These are phyloP conservation scores for Alethe castanea DNA, from an alignment of 2,113 vertebrate species.

Conservation along the genomic window DNA sequence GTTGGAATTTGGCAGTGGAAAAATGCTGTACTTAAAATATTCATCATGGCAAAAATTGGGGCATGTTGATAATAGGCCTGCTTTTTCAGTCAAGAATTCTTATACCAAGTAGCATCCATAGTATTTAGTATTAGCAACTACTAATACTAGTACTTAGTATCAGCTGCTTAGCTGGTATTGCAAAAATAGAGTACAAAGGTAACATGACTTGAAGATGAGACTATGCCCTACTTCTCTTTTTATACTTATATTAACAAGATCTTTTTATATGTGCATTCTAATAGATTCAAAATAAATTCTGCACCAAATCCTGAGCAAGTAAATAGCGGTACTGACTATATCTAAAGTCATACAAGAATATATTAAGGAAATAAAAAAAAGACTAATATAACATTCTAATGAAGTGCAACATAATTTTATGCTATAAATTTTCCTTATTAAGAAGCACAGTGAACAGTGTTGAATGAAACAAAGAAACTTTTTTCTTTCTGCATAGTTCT, in stretches of 20 bases:
- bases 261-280: neutral
- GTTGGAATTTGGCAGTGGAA: neutral
- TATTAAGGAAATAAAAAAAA: neutral
- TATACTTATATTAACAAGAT: neutral
- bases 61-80: neutral
- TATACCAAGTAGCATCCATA: neutral
- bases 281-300: neutral
- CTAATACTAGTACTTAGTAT: neutral
- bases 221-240: neutral
- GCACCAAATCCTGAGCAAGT: neutral
- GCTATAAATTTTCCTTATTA: neutral
- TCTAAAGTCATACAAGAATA: neutral
- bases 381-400: neutral
- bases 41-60: accelerated
- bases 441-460: neutral
- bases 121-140: neutral
- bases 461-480: neutral
- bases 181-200: neutral
- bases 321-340: neutral
- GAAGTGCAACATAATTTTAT: neutral
- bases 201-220: neutral
- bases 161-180: neutral
- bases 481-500: neutral
- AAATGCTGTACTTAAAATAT: neutral
- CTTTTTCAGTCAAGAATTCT: neutral